Conservation (phyloP, 2,797 vertebrate genomes). For the Cyclopterus lumpus region DNA sequence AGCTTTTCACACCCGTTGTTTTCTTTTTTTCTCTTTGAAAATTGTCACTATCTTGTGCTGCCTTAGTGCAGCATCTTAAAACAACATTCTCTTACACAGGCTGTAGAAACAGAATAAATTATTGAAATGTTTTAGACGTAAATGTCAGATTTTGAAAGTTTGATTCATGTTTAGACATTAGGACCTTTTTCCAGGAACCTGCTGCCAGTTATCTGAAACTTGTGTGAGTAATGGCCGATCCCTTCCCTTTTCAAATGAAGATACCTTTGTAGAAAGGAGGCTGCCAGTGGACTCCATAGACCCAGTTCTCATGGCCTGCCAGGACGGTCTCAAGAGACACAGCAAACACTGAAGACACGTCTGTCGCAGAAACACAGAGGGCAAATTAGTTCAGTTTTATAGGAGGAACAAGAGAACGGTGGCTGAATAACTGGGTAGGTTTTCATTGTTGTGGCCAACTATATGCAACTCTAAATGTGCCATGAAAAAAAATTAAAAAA, state of each 20-base stretch:
- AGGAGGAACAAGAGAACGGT: neutral
- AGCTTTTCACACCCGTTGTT: conserved; percentile 22
- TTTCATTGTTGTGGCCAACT: neutral
- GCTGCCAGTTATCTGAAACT: conserved; percentile 9
- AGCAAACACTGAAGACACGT: conserved; percentile 79
- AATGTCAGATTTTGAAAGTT: conserved; percentile 3
- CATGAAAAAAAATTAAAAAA: neutral
- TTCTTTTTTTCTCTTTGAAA: conserved; percentile 2
- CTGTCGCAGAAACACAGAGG: conserved; percentile 47
- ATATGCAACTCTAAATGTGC: neutral
- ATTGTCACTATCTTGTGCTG: conserved; percentile 1
- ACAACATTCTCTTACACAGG: conserved; percentile 21
- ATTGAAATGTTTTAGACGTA: conserved; percentile 8
- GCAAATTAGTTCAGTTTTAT: neutral
- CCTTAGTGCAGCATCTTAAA: conserved; percentile 14
- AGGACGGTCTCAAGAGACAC: conserved; percentile 93
- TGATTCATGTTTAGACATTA: conserved; percentile 5
- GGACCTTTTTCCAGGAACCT: neutral
- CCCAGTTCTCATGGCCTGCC: conserved; percentile 97
- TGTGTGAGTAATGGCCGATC: neutral
- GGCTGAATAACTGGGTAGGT: neutral
- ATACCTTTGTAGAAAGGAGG: conserved; percentile 89
- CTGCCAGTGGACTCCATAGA: conserved; percentile 96
- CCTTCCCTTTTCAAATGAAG: conserved; percentile 9
- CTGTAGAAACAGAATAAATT: conserved; percentile 1